Evolutionary conservation across 2,888 invertebrate genomes (phyloP), one percentile per base, ranked within the genome.

Genomic region (Lithophane semibrunnea): DNA sequence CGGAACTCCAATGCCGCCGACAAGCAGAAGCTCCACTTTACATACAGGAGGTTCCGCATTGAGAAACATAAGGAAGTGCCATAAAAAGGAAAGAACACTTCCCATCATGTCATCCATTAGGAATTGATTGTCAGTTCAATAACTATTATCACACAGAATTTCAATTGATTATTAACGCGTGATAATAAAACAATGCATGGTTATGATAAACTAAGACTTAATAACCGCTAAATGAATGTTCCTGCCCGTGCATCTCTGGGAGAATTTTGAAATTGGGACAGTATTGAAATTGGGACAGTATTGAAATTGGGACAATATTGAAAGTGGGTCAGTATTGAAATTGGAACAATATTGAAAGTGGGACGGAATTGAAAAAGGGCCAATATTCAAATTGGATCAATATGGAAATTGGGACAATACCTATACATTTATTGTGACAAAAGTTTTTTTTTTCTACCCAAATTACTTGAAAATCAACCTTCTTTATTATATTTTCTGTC

Each of bases 31-130:
- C 75, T 58, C 8, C 47, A 77, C 70, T 86, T 86, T 70, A 79
- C 65, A 85, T 86, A 75, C 37, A 54, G 37, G 7, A 18, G 61
- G 72, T 85, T 85, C 86, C 86, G 84, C 86, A 61, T 86, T 86
- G 70, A 44, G 54, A 73, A 71, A 83, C 54, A 84, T 63, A 75
- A 85, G 83, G 84, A 86, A 85, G 58, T 64, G 2, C 75, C 74
- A 64, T 82, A 73, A 77, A 83, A 78, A 76, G 75, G 13, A 75
- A 86, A 86, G 65, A 75, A 8, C 12, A 69, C 74, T 79, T 79
- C 83, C 79, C 79, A 74, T 71, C 49, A 7, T 63, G 66, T 71
- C 70, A 69, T 9, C 66, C 37, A 67, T 64, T 47, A 63, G 18
- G 37, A 47, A 83, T 84, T 76, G 68, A 71, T 13, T 44, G 67